Evolutionary conservation across 2,113 vertebrate species (phyloP), one percentile per base, ranked within the genome.

Genomic region (Stictonetta naevosa): DNA sequence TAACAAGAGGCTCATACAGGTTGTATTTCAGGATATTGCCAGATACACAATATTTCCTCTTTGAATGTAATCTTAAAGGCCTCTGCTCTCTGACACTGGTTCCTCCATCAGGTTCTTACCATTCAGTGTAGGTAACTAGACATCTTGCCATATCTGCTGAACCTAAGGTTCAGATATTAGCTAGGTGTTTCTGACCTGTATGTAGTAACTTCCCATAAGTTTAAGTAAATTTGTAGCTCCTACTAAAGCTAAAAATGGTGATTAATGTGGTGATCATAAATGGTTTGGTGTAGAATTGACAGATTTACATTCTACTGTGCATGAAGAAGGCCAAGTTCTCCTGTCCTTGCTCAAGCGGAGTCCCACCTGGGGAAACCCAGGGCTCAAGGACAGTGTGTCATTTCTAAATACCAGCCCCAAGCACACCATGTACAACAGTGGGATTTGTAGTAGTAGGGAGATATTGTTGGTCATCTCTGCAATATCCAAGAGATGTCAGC

Each of bases 381-480:
- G 40, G 72, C 23, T 55, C 0, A 2, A 33, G 25, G 52, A 25
- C 77, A 8, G n/a, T 38, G 9, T 21, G 11, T 66, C 2, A 0
- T 29, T 38, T 46, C 72, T 21, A 8, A 69, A 33, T 29, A 50
- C n/a, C n/a, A 83, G 66, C 8, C 56, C 44, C 50, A 19, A 44
- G 21, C 15, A 42, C 3, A 0, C 21, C 12, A n/a, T 5, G 72
- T 34, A 5, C 1, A 66, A 17, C 0, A 9, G 20, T 1, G 16
- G 29, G 33, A 8, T 74, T 53, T 62, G 62, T 8, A 34, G 56
- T n/a, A 85, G 42, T 29, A 31, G 23, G 29, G 15, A 55, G 48
- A 55, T 7, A 59, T 11, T n/a, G 4, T 0, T 8, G 31, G 20
- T 44, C 42, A 80, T 44, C 31, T 28, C 59, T 28, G 59, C 53